phyloP scores from a whole-genome alignment of 2,888 invertebrate genomes.

The Incurvaria masculella region DNA sequence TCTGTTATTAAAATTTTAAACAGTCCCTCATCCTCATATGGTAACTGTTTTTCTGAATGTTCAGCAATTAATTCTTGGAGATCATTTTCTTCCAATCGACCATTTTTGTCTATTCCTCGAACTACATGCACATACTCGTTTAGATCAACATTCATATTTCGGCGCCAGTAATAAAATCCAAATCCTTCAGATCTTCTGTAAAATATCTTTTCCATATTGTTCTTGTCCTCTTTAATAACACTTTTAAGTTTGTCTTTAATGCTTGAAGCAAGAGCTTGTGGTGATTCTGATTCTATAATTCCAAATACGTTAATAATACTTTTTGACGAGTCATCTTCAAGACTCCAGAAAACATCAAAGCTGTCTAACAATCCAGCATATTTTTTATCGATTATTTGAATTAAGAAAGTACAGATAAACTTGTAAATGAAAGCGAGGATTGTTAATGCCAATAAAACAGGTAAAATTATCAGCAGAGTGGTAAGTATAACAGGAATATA shows the following conservation, averaged over 20 bases:
- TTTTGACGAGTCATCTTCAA: slow-evolving; percentile 41
- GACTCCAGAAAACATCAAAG: slow-evolving; percentile 51
- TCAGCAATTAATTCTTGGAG: slow-evolving; percentile 35
- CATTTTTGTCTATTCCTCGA: slow-evolving; percentile 24
- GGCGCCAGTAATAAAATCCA: slow-evolving; percentile 54
- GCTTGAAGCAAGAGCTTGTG: slow-evolving; percentile 21
- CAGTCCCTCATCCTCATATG: slow-evolving; percentile 38
- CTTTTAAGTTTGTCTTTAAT: slow-evolving; percentile 25
- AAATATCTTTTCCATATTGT: slow-evolving; percentile 35
- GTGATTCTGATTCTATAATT: slow-evolving; percentile 33
- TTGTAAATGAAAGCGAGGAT: slow-evolving; percentile 25
- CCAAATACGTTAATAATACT: slow-evolving; percentile 49
- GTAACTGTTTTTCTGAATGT: slow-evolving; percentile 35
- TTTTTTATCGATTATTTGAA: slow-evolving; percentile 26
- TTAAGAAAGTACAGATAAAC: slow-evolving; percentile 25
- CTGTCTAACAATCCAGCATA: slow-evolving; percentile 48
- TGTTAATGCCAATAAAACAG: slow-evolving; percentile 21
- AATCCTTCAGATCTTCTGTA: slow-evolving; percentile 36
- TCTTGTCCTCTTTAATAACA: slow-evolving; percentile 14
- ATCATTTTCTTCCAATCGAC: slow-evolving; percentile 24
- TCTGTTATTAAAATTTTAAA: slow-evolving; percentile 52
- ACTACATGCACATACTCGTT: slow-evolving; percentile 42
- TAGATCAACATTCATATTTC: slow-evolving; percentile 29
- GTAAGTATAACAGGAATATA: slow-evolving; percentile 17
- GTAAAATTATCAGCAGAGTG: slow-evolving; percentile 20